These are phyloP conservation scores for Gallirallus australis DNA, from an alignment of 2,797 vertebrate genomes.

Conservation along the genomic window DNA sequence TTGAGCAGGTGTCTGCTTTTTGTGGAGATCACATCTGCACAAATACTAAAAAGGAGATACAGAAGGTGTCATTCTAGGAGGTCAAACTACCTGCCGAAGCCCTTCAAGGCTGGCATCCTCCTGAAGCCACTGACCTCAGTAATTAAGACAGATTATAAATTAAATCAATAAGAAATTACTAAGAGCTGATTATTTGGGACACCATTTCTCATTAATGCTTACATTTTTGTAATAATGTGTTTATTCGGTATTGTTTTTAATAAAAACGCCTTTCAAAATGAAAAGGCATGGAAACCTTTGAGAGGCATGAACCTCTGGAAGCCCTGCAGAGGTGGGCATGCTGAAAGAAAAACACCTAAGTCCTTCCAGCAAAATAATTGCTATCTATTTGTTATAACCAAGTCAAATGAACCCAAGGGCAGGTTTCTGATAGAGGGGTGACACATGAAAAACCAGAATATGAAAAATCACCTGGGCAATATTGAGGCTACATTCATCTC, in stretches of 20 bases:
- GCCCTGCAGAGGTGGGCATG: neutral
- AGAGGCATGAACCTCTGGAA: neutral
- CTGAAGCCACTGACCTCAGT: conserved; percentile 58
- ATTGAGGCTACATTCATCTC: conserved; percentile 42
- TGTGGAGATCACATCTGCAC: conserved; percentile 25
- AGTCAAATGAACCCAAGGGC: conserved; percentile 17
- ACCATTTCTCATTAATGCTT: conserved; percentile 3
- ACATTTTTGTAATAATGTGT: neutral
- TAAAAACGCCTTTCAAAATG: neutral
- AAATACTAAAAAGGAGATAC: conserved; percentile 46
- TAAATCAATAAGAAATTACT: conserved; percentile 35
- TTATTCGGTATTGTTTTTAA: neutral
- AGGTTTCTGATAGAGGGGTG: conserved; percentile 32
- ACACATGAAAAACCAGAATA: conserved; percentile 40
- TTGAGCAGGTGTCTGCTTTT: conserved; percentile 40
- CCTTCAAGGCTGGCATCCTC: conserved; percentile 31
- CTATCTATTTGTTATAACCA: conserved; percentile 46
- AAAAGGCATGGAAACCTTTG: neutral
- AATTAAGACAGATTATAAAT: conserved; percentile 46
- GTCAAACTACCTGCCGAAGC: conserved; percentile 11
- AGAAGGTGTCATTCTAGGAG: conserved; percentile 44
- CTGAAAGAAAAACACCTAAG: conserved; percentile 3
- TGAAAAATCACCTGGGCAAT: conserved; percentile 44
- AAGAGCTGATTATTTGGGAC: neutral
- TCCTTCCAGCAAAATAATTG: conserved; percentile 20